Conservation (phyloP, 2,113 vertebrate species). For the Ciconia stormi region DNA sequence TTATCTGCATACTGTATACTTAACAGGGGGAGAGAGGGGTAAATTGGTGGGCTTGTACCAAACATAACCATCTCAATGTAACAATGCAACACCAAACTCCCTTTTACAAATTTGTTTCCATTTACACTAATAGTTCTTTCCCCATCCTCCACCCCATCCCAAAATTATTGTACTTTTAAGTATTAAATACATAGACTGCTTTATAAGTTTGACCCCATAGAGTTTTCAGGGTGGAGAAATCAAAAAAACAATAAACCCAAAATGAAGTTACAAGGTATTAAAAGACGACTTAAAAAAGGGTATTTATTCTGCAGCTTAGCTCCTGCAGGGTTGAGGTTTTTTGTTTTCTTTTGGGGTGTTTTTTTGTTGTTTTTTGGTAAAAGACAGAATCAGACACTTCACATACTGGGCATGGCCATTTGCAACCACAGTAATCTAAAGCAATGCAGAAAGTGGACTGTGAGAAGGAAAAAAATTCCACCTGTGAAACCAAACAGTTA, state of each 20-base stretch:
- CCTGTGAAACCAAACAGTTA: background rate
- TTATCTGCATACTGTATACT: background rate
- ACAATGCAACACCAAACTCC: background rate
- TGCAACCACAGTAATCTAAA: background rate
- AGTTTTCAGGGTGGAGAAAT: background rate
- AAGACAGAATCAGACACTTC: background rate
- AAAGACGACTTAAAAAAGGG: background rate
- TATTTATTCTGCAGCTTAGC: background rate
- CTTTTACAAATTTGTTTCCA: background rate
- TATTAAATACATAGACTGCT: background rate
- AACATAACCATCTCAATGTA: background rate
- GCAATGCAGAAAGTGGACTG: background rate
- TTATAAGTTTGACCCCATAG: background rate
- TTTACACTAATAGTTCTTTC: background rate
- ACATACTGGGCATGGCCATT: background rate
- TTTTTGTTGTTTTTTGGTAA: background rate
- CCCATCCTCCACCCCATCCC: background rate
- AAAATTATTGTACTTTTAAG: background rate
- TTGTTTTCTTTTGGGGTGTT: background rate
- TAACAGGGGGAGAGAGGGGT: fast-evolving
- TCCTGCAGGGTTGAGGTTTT: background rate
- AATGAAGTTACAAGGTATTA: background rate
- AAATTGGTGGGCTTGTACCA: background rate
- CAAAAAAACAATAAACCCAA: background rate
- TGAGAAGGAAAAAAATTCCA: background rate